These are phyloP conservation scores for Esox niger DNA, from an alignment of 2,113 vertebrate genomes.

Conservation along the genomic window DNA sequence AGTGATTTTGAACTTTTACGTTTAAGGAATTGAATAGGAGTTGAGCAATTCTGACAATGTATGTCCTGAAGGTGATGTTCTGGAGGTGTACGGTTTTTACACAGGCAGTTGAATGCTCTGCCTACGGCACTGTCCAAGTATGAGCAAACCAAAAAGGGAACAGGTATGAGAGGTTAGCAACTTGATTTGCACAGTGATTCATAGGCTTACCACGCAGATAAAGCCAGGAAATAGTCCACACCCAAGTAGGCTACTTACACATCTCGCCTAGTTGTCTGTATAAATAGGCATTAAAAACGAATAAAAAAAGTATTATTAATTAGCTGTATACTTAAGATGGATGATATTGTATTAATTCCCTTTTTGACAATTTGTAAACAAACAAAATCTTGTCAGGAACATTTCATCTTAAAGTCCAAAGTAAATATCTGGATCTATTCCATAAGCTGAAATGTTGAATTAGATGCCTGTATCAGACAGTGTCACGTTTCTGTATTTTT, in stretches of 20 bases:
- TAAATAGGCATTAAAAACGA: not conserved
- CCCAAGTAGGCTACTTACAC: conserved; percentile 28
- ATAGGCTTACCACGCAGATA: conserved; percentile 46
- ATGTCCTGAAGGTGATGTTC: conserved; percentile 31
- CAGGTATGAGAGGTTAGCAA: conserved; percentile 35
- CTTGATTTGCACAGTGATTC: conserved; percentile 64
- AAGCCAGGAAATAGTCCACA: conserved; percentile 34
- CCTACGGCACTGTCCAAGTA: conserved; percentile 39
- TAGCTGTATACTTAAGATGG: not conserved
- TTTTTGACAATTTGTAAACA: conserved; percentile 5
- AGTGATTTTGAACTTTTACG: not conserved
- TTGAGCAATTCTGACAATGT: conserved; percentile 43
- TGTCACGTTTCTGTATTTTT: not conserved
- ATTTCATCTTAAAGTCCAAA: conserved; percentile 56
- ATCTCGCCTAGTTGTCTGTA: conserved; percentile 20
- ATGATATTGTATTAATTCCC: conserved; percentile 14
- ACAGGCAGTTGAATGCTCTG: conserved; percentile 45
- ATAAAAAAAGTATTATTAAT: not conserved
- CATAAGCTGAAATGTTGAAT: conserved; percentile 22
- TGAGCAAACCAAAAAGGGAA: conserved; percentile 18
- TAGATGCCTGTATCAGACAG: not conserved
- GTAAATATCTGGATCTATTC: conserved; percentile 41
- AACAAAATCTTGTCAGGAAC: conserved; percentile 37
- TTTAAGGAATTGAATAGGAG: not conserved
- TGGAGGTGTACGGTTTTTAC: conserved; percentile 47